Evolutionary conservation across 2,113 vertebrate genomes (phyloP), one percentile per base, ranked within the genome.

Genomic region (Verasper variegatus): DNA sequence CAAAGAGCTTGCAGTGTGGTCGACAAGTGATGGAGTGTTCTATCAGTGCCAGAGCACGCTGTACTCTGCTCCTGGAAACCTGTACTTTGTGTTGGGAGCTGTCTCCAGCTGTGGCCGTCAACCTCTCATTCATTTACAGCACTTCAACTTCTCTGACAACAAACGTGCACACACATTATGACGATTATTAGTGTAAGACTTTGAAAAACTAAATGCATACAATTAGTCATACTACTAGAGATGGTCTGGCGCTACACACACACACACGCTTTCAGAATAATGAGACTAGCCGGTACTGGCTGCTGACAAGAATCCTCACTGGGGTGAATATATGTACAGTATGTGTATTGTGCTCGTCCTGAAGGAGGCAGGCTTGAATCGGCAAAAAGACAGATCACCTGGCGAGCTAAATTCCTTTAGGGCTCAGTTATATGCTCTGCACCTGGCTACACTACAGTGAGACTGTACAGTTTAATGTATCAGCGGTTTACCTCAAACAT

Each of bases 341-440:
- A 35, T 24, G 64, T 31, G 5, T 6, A 31, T 59, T 84, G 72
- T 74, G 26, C 75, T 73, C 31, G 21, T 27, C 60, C 56, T 58
- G 54, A 62, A 61, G 56, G 47, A 80, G 76, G 69, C 58, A 59
- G 52, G 49, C 45, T 63, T 13, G 15, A 80, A 72, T 67, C 76
- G 68, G 68, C 63, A 67, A 64, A 42, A 81, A 86, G 81, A 84
- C 78, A 55, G 52, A 88, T 84, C 65, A 59, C 78, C 78, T 70
- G 78, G 68, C 63, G 78, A 78, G 67, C 35, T 4, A 8, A 60
- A 52, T 59, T 62, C 76, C 31, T 62, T 58, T 57, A 4, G 8
- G 65, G 60, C 57, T 54, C 52, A 14, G 20, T 45, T 68, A 47
- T 70, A 61, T 18, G 73, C 42, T n/a, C 23, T 75, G 62, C 63